Conservation (phyloP, 2,797 vertebrate species). For the Syngnathus acus region DNA sequence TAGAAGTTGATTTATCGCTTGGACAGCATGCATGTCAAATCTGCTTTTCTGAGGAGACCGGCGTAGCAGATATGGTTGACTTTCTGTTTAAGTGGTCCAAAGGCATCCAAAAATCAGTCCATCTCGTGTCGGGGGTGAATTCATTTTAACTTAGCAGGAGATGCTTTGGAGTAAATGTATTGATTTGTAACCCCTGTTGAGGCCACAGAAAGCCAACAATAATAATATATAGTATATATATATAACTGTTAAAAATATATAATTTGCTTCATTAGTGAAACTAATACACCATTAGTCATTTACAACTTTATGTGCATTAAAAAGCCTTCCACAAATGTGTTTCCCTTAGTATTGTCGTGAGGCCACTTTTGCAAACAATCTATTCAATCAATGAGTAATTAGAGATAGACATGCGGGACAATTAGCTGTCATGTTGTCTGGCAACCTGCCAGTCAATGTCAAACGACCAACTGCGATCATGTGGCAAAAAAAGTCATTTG, state of each 20-base stretch:
- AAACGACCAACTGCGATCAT: not conserved
- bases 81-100: not conserved
- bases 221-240: too few species aligned
- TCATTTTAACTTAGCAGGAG: too few species aligned
- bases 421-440: slow-evolving; percentile 2
- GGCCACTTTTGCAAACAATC: not conserved
- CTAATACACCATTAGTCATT: not conserved
- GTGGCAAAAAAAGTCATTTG: slow-evolving; percentile 1
- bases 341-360: not conserved
- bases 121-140: too few species aligned
- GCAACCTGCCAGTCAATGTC: slow-evolving; percentile 1
- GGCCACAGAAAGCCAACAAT: not conserved
- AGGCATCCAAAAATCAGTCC: too few species aligned
- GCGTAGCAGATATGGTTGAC: not conserved
- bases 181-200: too few species aligned
- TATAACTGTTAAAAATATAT: too few species aligned
- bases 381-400: not conserved
- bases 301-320: not conserved
- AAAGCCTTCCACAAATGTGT: not conserved
- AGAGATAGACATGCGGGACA: not conserved
- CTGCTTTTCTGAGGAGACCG: not conserved
- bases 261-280: not conserved
- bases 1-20: not conserved
- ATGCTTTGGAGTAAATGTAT: too few species aligned
- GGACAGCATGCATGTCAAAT: not conserved